Conservation (phyloP, 2,888 invertebrate species). For the Parelbella ahira region DNA sequence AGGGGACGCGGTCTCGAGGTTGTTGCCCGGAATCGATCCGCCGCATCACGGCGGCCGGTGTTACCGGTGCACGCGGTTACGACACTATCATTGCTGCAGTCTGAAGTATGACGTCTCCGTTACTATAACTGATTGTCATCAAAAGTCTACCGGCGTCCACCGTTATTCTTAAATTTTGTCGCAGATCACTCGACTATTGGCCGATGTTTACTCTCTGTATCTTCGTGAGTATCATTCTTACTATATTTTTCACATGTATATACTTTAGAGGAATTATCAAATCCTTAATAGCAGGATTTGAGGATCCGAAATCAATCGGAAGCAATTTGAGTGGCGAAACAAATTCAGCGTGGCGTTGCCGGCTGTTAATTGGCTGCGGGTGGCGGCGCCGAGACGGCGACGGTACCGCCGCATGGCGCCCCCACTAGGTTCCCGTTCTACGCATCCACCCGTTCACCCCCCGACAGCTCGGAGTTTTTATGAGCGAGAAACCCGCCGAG, state of each 20-base stretch:
- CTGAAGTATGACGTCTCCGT: slow-evolving; percentile 25
- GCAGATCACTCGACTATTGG: not conserved
- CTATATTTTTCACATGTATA: slow-evolving; percentile 34
- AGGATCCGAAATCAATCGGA: slow-evolving; percentile 74
- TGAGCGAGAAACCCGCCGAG: slow-evolving; percentile 67
- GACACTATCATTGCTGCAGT: slow-evolving; percentile 57
- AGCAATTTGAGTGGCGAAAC: slow-evolving; percentile 73
- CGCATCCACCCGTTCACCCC: slow-evolving; percentile 58
- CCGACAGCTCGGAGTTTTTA: slow-evolving; percentile 67
- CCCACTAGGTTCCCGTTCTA: slow-evolving; percentile 54
- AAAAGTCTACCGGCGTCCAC: not conserved
- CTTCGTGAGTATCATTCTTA: slow-evolving; percentile 13
- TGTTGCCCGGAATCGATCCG: slow-evolving; percentile 75
- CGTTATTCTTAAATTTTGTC: not conserved
- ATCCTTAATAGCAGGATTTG: slow-evolving; percentile 44
- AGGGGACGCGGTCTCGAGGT: slow-evolving; percentile 64
- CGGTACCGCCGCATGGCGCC: slow-evolving; percentile 77
- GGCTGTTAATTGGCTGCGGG: slow-evolving; percentile 80
- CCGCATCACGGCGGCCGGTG: slow-evolving; percentile 52
- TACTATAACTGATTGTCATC: not conserved
- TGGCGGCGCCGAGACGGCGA: slow-evolving; percentile 80
- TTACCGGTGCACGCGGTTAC: slow-evolving; percentile 68
- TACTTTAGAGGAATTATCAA: slow-evolving; percentile 30
- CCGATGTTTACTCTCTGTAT: not conserved
- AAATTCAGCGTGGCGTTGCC: slow-evolving; percentile 74